Evolutionary conservation across 2,888 invertebrate genomes (phyloP).

Genomic region (Anodontia alba): DNA sequence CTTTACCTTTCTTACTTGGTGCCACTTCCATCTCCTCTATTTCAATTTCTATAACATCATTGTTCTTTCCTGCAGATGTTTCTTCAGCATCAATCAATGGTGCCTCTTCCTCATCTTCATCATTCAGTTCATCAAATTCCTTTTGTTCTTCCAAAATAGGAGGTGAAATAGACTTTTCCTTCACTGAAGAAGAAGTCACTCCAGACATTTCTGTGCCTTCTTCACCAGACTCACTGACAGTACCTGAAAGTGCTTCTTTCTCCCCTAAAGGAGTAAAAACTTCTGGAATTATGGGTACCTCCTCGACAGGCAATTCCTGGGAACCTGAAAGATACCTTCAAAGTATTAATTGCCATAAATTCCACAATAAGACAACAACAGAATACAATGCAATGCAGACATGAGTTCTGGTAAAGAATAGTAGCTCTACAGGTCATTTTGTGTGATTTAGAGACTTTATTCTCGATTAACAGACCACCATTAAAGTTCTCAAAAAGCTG

Average conservation of each 20-base stretch:
- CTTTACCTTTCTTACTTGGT: slow-evolving; percentile 29
- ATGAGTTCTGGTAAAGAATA: too few species aligned
- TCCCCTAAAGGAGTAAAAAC: slow-evolving; percentile 53
- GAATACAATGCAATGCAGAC: too few species aligned
- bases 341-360: too few species aligned
- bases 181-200: slow-evolving; percentile 6
- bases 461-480: too few species aligned
- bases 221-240: slow-evolving; percentile 29
- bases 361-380: too few species aligned
- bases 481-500: too few species aligned
- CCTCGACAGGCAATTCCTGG: slow-evolving; percentile 30
- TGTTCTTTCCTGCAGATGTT: not conserved
- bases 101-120: slow-evolving; percentile 28
- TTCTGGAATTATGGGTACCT: slow-evolving; percentile 48
- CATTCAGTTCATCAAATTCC: slow-evolving; percentile 30
- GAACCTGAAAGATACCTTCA: not conserved
- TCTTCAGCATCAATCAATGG: slow-evolving; percentile 38
- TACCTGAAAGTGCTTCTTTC: not conserved
- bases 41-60: slow-evolving; percentile 20
- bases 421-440: too few species aligned
- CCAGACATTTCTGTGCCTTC: slow-evolving; percentile 12
- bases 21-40: slow-evolving; percentile 27
- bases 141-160: slow-evolving; percentile 57
- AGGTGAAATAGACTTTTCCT: slow-evolving; percentile 58
- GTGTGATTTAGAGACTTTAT: too few species aligned